Conservation (phyloP, 2,797 vertebrate genomes). For the Kryptolebias ocellatus region DNA sequence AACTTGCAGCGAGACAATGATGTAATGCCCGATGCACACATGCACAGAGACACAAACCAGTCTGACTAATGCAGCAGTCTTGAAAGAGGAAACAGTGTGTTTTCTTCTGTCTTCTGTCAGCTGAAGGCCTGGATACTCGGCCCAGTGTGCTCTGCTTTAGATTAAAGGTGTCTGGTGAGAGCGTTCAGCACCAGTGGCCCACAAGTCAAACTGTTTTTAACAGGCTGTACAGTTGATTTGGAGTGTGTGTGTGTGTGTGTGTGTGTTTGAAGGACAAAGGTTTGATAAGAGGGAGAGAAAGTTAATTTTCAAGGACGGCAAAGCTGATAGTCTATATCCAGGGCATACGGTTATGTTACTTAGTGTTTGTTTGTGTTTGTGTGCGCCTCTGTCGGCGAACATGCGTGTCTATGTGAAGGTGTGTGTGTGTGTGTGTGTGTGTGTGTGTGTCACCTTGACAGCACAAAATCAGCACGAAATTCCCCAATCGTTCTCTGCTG, state of each 20-base stretch:
- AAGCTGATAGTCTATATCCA: slow-evolving; percentile 59
- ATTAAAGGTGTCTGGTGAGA: slow-evolving; percentile 80
- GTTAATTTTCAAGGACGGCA: slow-evolving; percentile 70
- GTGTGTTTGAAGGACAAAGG: slow-evolving; percentile 64
- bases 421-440: slow-evolving; percentile 41
- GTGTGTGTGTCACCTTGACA: slow-evolving; percentile 74
- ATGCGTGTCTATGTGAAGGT: slow-evolving; percentile 18
- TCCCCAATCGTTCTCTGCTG: slow-evolving; percentile 79
- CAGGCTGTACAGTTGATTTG: slow-evolving; percentile 58
- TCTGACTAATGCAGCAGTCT: slow-evolving; percentile 82
- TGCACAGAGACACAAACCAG: slow-evolving; percentile 72
- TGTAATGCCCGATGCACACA: slow-evolving; percentile 81
- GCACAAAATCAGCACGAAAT: slow-evolving; percentile 80
- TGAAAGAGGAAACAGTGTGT: slow-evolving; percentile 82
- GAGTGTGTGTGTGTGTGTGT: slow-evolving; percentile 9
- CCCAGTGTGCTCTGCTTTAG: slow-evolving; percentile 76
- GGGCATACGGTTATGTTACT: slow-evolving; percentile 37
- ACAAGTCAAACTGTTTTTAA: slow-evolving; percentile 74
- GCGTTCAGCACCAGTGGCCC: slow-evolving; percentile 70
- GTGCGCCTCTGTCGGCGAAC: slow-evolving; percentile 23
- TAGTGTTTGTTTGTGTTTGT: slow-evolving; percentile 45
- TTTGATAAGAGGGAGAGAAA: slow-evolving; percentile 72
- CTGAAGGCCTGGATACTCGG: slow-evolving; percentile 80
- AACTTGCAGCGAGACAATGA: slow-evolving; percentile 82
- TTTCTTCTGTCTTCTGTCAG: slow-evolving; percentile 82